Percentiles rank a stretch among this genome's conserved stretches.
Conservation (phyloP, 2,888 invertebrate genomes). For the Cordylochernes scorpioides region DNA sequence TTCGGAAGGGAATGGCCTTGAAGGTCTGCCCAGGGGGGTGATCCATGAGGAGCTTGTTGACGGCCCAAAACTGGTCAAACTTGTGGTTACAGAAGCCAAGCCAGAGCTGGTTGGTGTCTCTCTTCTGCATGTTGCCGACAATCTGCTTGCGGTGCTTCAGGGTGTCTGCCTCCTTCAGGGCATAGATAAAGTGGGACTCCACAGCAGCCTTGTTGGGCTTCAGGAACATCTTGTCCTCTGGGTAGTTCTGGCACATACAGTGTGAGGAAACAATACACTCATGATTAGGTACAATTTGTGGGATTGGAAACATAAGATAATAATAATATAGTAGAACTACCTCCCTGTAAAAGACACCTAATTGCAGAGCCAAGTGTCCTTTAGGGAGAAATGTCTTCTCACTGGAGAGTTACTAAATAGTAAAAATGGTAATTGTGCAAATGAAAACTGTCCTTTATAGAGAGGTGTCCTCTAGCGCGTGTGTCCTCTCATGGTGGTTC, state of each 20-base stretch:
- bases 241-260: conserved; percentile 41
- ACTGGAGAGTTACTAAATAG: too few species aligned
- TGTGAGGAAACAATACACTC: neutral
- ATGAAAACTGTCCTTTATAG: too few species aligned
- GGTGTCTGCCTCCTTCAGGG: conserved; percentile 92
- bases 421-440: too few species aligned
- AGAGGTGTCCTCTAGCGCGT: too few species aligned
- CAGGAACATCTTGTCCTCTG: conserved; percentile 58
- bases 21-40: conserved; percentile 46
- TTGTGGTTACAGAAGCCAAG: conserved; percentile 76
- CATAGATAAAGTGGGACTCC: conserved; percentile 78
- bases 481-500: too few species aligned
- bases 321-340: too few species aligned
- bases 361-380: too few species aligned
- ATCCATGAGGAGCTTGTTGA: conserved; percentile 86
- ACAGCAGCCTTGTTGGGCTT: conserved; percentile 42
- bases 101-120: conserved; percentile 91
- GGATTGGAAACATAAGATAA: too few species aligned
- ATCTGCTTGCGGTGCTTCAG: conserved; percentile 75
- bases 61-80: conserved; percentile 96
- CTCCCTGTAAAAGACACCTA: too few species aligned
- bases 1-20: conserved; percentile 59
- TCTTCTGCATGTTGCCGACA: conserved; percentile 71
- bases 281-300: too few species aligned
- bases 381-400: too few species aligned